phyloP scores from a whole-genome alignment of 2,113 vertebrate genomes.

The Sturnira hondurensis region DNA sequence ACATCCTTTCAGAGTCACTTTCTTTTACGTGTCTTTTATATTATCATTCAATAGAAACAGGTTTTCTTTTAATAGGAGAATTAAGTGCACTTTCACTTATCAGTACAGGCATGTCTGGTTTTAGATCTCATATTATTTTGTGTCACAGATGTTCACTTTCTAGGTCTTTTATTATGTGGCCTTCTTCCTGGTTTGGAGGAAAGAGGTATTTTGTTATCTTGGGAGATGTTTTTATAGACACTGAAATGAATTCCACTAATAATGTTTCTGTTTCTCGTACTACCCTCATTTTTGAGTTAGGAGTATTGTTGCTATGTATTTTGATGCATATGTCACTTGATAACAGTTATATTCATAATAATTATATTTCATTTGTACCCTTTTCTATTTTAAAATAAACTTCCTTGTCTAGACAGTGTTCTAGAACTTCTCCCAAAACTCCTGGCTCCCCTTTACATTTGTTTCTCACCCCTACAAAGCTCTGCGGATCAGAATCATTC shows the following conservation, averaged over 20 bases:
- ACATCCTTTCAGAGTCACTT: neutral
- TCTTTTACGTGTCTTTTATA: neutral
- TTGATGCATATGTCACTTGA: neutral
- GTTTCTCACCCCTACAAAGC: too few species aligned
- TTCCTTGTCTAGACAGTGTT: too few species aligned
- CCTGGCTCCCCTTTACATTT: too few species aligned
- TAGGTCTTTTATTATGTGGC: neutral
- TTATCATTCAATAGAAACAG: neutral
- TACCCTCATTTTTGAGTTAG: neutral
- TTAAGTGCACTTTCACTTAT: slow-evolving; percentile 8
- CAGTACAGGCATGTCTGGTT: neutral
- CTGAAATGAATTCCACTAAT: neutral
- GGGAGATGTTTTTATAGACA: neutral
- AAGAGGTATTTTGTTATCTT: neutral
- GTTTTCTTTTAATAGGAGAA: neutral
- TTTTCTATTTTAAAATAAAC: neutral
- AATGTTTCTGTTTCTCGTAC: neutral
- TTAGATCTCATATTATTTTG: neutral
- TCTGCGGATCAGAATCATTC: too few species aligned
- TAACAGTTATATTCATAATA: neutral
- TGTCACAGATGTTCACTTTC: neutral
- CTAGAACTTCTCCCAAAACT: too few species aligned
- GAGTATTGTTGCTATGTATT: neutral
- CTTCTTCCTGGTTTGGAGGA: neutral
- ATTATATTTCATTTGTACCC: neutral